These are phyloP conservation scores for Baryphthengus martii DNA, from an alignment of 2,113 vertebrate species.

Conservation along the genomic window DNA sequence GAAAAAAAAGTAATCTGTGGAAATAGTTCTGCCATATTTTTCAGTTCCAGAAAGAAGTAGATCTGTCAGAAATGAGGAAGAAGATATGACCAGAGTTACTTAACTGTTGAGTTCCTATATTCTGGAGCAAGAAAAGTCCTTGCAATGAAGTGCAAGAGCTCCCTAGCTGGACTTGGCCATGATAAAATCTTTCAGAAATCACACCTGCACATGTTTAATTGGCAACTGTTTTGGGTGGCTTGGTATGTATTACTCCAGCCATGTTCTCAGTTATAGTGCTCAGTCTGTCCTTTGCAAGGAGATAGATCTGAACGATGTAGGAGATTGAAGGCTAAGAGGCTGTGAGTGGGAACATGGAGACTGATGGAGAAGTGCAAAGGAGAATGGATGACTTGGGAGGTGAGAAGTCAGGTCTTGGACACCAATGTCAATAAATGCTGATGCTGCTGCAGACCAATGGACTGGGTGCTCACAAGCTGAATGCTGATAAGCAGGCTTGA, in stretches of 20 bases:
- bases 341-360: not conserved
- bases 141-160: not conserved
- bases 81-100: not conserved
- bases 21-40: not conserved
- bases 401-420: not conserved
- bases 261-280: no score
- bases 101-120: not conserved
- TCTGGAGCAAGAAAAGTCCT: not conserved
- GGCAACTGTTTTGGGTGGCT: not conserved
- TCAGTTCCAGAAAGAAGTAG: not conserved
- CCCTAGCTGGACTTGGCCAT: not conserved
- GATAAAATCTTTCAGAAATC: not conserved
- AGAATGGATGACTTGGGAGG: not conserved
- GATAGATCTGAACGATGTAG: not conserved
- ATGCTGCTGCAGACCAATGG: not conserved
- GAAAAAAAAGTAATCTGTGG: not conserved
- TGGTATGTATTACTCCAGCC: no score
- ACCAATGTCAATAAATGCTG: rapidly evolving
- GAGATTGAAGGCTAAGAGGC: not conserved
- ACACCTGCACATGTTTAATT: not conserved
- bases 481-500: not conserved
- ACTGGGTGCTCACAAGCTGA: not conserved
- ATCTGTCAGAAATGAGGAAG: not conserved
- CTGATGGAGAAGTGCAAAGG: rapidly evolving
- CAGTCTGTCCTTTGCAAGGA: not conserved